A percentile compares a stretch with the other conserved stretches of the same genome.
These are phyloP conservation scores for Thaumetopoea pityocampa DNA, from an alignment of 1,140 invertebrate species.

Conservation along the genomic window DNA sequence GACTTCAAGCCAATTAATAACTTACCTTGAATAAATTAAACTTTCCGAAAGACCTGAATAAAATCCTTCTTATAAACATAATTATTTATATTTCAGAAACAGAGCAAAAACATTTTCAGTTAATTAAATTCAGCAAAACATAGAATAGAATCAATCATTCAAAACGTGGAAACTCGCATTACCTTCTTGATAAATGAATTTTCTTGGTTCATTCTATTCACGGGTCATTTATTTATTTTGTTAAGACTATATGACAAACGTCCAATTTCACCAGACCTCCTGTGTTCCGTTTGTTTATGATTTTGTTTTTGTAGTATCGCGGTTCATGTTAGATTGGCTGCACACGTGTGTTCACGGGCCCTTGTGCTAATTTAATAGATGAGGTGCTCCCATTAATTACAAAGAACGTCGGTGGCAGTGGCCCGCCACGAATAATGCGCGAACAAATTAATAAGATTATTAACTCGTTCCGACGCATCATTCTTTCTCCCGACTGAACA, in stretches of 20 bases:
- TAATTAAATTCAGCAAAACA: constrained; percentile 13
- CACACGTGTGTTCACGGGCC: constrained; percentile 60
- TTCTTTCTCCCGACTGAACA: constrained; percentile 38
- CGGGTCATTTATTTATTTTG: constrained; percentile 68
- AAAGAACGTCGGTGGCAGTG: constrained; percentile 69
- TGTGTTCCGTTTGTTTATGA: neutral
- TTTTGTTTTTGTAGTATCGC: constrained; percentile 9
- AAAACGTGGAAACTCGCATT: constrained; percentile 29
- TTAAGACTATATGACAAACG: constrained; percentile 49
- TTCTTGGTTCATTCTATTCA: constrained; percentile 67
- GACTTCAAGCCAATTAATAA: no score
- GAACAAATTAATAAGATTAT: constrained; percentile 72
- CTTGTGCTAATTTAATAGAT: constrained; percentile 72
- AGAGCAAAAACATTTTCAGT: neutral
- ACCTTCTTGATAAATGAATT: constrained; percentile 68
- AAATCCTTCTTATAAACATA: neutral
- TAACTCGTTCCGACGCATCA: constrained; percentile 71
- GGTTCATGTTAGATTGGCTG: constrained; percentile 43
- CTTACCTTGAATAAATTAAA: no score
- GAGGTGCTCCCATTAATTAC: constrained; percentile 73
- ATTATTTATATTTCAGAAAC: neutral
- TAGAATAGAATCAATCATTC: constrained; percentile 40
- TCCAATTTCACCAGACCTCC: constrained; percentile 32
- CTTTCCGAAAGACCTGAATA: no score
- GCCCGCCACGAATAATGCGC: constrained; percentile 49